phyloP scores from a whole-genome alignment of 2,888 invertebrate species.

The Ischnus inquisitorius region DNA sequence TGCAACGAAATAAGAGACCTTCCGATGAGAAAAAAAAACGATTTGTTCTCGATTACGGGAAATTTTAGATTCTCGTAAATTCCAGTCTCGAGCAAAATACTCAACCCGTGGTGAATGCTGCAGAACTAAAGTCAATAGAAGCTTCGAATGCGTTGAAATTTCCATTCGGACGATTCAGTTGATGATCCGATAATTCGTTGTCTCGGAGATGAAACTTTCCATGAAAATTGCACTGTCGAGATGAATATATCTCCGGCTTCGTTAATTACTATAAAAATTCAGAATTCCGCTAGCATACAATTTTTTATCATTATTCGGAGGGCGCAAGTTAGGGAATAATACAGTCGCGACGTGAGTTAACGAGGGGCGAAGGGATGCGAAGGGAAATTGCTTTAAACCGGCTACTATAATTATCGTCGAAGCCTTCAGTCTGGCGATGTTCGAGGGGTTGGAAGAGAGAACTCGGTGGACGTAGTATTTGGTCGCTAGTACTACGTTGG shows the following conservation, averaged over 20 bases:
- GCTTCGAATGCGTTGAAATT: no score
- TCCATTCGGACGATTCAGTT: no score
- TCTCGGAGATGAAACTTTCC: no score
- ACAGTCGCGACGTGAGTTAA: conserved; percentile 33
- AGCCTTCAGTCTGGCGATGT: conserved; percentile 46
- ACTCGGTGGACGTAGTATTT: conserved; percentile 28
- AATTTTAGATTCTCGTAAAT: conserved; percentile 49
- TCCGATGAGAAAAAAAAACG: background rate
- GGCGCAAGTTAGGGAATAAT: no score
- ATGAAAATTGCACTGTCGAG: no score
- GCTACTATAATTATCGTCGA: conserved; percentile 66
- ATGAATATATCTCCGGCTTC: no score
- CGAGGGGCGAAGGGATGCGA: conserved; percentile 48
- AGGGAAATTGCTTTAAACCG: conserved; percentile 65
- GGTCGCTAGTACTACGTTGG: conserved; percentile 3
- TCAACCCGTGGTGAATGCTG: background rate
- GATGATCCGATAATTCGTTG: no score
- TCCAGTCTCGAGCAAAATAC: conserved; percentile 19
- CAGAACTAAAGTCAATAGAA: no score
- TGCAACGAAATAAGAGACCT: conserved; percentile 36
- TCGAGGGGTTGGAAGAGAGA: conserved; percentile 56
- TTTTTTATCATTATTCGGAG: no score
- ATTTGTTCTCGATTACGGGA: conserved; percentile 46
- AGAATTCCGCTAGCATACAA: no score
- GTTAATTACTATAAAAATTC: no score